Conservation (phyloP, 1,140 invertebrate species). For the Leptinotarsa texana region DNA sequence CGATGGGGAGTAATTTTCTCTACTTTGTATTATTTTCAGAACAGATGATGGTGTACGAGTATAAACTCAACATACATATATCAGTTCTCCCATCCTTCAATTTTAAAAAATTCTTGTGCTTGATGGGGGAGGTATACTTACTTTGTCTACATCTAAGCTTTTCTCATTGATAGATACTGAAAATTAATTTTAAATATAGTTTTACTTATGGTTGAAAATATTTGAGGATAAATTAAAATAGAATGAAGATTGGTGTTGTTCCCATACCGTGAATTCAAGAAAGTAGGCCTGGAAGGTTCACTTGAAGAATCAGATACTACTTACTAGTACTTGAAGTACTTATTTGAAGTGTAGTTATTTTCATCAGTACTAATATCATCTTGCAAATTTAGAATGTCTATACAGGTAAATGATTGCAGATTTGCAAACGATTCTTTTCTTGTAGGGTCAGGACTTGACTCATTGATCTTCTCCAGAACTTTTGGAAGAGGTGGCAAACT, state of each 20-base stretch:
- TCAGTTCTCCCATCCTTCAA: neutral
- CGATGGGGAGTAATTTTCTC: neutral
- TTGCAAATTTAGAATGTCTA: too few species aligned
- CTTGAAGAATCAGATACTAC: neutral
- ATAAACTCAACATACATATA: neutral
- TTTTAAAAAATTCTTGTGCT: neutral
- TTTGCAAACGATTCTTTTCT: too few species aligned
- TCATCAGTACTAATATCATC: neutral
- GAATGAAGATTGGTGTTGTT: too few species aligned
- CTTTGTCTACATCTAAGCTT: neutral
- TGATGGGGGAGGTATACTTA: neutral
- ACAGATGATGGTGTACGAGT: neutral
- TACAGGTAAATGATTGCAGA: too few species aligned
- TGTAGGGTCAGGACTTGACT: too few species aligned
- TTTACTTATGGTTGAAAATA: too few species aligned
- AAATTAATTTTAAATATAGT: neutral
- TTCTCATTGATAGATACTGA: neutral
- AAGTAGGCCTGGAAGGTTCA: too few species aligned
- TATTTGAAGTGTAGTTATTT: neutral
- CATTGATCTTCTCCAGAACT: neutral
- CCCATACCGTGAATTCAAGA: too few species aligned
- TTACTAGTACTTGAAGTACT: neutral
- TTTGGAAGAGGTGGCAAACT: neutral
- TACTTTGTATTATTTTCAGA: neutral
- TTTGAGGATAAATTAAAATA: too few species aligned